Conservation (phyloP, 2,113 vertebrate species). For the Collichthys lucidus region DNA sequence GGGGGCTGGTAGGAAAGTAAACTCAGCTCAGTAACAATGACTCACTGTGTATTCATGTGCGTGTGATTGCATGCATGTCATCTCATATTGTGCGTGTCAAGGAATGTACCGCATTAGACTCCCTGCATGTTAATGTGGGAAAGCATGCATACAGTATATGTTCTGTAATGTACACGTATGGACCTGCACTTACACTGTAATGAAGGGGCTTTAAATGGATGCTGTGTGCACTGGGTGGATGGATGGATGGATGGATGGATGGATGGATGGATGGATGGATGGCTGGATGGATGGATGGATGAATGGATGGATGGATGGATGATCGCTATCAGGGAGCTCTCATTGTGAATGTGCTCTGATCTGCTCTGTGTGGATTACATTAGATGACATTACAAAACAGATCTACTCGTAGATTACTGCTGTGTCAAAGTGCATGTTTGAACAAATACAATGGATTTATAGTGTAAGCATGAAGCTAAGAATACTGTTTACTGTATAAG, state of each 20-base stretch:
- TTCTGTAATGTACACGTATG: not conserved
- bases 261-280: not conserved
- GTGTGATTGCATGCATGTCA: constrained; percentile 30
- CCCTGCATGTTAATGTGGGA: constrained; percentile 31
- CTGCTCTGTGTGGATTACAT: constrained; percentile 30
- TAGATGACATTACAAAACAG: constrained; percentile 13
- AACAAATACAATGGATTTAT: not conserved
- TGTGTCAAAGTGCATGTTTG: not conserved
- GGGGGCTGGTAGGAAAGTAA: constrained; percentile 10
- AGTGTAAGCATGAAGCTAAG: not conserved
- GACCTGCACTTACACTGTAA: not conserved
- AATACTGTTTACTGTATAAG: not conserved
- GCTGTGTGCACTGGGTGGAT: not conserved
- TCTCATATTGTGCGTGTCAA: constrained; percentile 14
- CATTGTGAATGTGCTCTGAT: constrained; percentile 2
- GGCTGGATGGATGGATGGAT: not conserved
- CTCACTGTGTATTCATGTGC: constrained; percentile 34
- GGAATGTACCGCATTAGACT: not conserved
- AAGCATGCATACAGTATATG: constrained; percentile 13
- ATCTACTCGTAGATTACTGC: not conserved
- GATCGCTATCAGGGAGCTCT: constrained; percentile 11
- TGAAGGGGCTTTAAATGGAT: not conserved
- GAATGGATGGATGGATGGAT: not conserved
- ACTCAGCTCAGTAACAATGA: constrained; percentile 31
- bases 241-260: not conserved